Conservation (phyloP, 2,113 vertebrate genomes). For the Willisornis vidua region DNA sequence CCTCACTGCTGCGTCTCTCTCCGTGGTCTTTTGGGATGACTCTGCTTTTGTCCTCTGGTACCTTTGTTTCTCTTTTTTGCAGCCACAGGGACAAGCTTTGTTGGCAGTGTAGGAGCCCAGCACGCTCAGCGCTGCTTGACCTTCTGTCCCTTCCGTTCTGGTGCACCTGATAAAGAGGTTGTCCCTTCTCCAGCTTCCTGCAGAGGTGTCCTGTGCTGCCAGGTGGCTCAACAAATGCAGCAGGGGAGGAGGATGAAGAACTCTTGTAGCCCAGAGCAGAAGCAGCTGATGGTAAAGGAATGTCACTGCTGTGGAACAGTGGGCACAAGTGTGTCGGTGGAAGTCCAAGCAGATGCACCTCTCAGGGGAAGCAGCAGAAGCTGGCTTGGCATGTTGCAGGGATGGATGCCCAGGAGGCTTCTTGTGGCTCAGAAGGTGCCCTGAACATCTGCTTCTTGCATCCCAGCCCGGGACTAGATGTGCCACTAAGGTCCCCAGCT, state of each 20-base stretch:
- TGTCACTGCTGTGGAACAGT: rapidly evolving
- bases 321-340: background rate
- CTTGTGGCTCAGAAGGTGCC: background rate
- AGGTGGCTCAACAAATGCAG: background rate
- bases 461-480: background rate
- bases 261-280: background rate
- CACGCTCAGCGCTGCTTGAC: background rate
- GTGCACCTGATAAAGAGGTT: background rate
- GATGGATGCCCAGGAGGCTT: background rate
- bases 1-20: background rate
- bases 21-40: background rate
- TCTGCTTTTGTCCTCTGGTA: background rate
- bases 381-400: background rate
- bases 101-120: background rate
- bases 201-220: background rate
- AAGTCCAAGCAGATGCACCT: background rate
- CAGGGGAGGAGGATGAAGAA: background rate
- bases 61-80: background rate
- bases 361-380: background rate
- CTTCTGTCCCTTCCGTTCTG: background rate
- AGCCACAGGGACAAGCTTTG: background rate
- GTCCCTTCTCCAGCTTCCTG: background rate
- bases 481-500: background rate
- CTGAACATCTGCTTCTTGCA: background rate
- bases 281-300: background rate